Evolutionary conservation across 1,140 invertebrate species (phyloP), one percentile per base, ranked within the genome.

Genomic region (Heliconius eleuchia): DNA sequence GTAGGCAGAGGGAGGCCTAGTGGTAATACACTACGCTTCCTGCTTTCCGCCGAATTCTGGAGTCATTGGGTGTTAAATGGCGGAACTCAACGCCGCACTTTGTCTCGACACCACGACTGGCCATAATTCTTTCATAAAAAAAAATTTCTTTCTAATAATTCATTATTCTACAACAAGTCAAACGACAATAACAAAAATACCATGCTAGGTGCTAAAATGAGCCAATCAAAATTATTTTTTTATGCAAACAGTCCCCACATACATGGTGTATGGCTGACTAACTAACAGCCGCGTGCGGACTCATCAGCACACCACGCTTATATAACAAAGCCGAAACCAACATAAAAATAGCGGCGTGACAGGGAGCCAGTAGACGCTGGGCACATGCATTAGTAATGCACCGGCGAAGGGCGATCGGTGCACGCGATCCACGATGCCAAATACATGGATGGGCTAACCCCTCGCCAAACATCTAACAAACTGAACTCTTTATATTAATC

Each of bases 341-440:
- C 16, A 92, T 91, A 92, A 92, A 92, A 92, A 90, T 91, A 90
- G 89, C 87, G 81, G 82, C 82, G 82, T 85, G 84, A 81, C 81
- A 82, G 80, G 82, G 78, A 73, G 78, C 81, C 82, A 82, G 84
- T 82, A 76, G 83, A 76, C 52, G 79, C 74, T 78, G 81, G 86
- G 85, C 80, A 85, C 87, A 94, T 94, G 87, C 92, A 94, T 94
- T 91, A 94, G 90, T 92, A 92, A 92, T 92, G 88, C 91, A 91
- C 78, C 80, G 81, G 81, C 87, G 90, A 92, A 92, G 90, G 91
- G 91, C 90, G 88, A 87, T 76, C 88, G 87, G 85, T 89, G 88
- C 88, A 91, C 91, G 89, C 89, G 88, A 91, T 87, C 81, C 77
- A 81, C 88, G 80, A 84, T 82, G 84, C 83, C 84, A 85, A 87